Evolutionary conservation across 1,140 invertebrate species (phyloP).

Genomic region (Eubasilissa regina): DNA sequence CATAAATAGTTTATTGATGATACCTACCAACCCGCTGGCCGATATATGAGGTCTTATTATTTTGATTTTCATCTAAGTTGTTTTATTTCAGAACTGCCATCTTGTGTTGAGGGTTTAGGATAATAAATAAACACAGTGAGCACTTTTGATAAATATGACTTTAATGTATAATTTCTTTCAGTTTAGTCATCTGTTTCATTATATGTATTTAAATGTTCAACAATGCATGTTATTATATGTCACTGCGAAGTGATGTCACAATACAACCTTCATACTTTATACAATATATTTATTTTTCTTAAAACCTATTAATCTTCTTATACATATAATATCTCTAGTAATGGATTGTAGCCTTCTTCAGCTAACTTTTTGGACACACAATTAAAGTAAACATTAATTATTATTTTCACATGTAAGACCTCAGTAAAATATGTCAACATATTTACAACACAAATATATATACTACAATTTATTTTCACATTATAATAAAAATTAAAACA

Average conservation of each 20-base stretch:
- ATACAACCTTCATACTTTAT: constrained; percentile 3
- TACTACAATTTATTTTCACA: constrained; percentile 17
- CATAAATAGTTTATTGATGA: no score
- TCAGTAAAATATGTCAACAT: background rate
- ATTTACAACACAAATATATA: constrained; percentile 30
- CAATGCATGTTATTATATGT: background rate
- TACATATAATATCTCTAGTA: constrained; percentile 33
- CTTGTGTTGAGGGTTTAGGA: no score
- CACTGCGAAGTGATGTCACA: background rate
- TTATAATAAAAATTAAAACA: constrained; percentile 2
- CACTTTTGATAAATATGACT: constrained; percentile 28
- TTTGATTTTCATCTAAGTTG: no score
- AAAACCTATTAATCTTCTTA: constrained; percentile 25
- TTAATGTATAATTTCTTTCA: constrained; percentile 36
- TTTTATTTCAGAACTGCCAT: no score
- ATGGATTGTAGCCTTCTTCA: constrained; percentile 19
- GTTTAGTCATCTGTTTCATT: constrained; percentile 21
- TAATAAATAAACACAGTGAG: no score
- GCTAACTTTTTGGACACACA: constrained; percentile 33
- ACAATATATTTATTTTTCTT: constrained; percentile 30
- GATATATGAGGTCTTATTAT: no score
- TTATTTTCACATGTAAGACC: constrained; percentile 17
- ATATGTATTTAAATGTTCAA: constrained; percentile 11
- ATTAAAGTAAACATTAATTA: constrained; percentile 6
- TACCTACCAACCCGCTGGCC: no score